A percentile compares a stretch with the other conserved stretches of the same genome.
These are phyloP conservation scores for Lampris incognitus DNA, from an alignment of 2,113 vertebrate genomes.

Conservation along the genomic window DNA sequence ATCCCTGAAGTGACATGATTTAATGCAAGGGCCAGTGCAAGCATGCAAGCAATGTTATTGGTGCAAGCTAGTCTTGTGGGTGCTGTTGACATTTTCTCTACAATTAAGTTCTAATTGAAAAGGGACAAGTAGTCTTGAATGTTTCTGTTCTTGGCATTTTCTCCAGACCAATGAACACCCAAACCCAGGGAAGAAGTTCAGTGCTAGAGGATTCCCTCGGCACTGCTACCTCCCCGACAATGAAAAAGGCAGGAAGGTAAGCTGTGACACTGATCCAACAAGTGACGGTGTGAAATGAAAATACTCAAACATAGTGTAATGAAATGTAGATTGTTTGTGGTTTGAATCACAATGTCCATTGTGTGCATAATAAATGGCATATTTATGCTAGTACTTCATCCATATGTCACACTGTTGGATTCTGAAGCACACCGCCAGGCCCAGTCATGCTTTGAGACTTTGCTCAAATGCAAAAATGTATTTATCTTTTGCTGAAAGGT, in stretches of 20 bases:
- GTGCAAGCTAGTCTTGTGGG: constrained; percentile 23
- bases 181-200: constrained; percentile 95
- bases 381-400: too few relatives aligned
- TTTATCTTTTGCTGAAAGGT: too few relatives aligned
- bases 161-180: constrained; percentile 92
- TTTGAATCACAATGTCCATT: too few relatives aligned
- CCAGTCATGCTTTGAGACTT: not conserved
- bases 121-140: constrained; percentile 18
- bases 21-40: constrained; percentile 7
- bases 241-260: constrained; percentile 93
- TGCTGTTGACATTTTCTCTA: constrained; percentile 46
- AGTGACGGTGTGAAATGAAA: not conserved
- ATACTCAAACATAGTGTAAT: too few relatives aligned
- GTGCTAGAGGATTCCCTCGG: constrained; percentile 93
- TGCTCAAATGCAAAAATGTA: not conserved
- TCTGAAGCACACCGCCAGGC: too few relatives aligned
- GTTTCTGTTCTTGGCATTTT: constrained; percentile 51
- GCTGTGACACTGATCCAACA: not conserved
- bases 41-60: not conserved
- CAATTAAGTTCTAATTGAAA: constrained; percentile 37
- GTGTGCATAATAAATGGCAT: too few relatives aligned
- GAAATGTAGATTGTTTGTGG: not conserved
- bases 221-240: constrained; percentile 97
- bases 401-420: too few relatives aligned
- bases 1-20: constrained; percentile 1